Base-by-base conservation (phyloP, 2,113 vertebrate species). In the Orcinus orca region DNA sequence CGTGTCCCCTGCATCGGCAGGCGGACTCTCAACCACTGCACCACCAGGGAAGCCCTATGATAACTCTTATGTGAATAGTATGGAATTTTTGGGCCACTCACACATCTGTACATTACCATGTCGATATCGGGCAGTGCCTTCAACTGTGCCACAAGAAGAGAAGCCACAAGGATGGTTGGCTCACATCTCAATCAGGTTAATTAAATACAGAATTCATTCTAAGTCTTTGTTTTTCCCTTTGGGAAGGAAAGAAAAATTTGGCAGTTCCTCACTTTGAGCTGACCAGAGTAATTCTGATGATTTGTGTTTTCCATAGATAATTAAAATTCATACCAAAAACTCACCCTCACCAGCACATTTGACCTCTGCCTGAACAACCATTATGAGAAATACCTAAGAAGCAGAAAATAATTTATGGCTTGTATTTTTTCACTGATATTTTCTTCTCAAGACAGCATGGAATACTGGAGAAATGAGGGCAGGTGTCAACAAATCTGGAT, bases 81-180 rank as follows among this genome's bases (percentile, higher is more conserved):
- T 88, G 89, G 91, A 96, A 97, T 98, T 97, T 94, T 98, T 97
- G 97, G 98, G 97, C 93, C 98, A 98, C 84, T 97, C 85, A 97
- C 73, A 98, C 93, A 97, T 93, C 67, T 97, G 80, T 41, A 81
- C 31, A 93, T 97, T 97, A 93, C 74, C 84, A 76, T 2, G 26
- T 88, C 1, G 0, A 29, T 93, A 47, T 38, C 73, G 20, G 63
- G 65, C 53, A 96, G 58, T 88, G 86, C 82, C 55, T 97, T 90
- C 65, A 79, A 85, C 58, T 1, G 3, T 23, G 36, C 26, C 47
- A 97, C 33, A 63, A 50, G 91, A 83, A 81, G 26, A 76, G 26
- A 96, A 58, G 68, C 23, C 96, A 96, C 76, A 31, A 83, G 62
- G 73, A 91, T 12, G 38, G 58, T 6, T 84, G 38, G 84, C 76